Evolutionary conservation across 2,113 vertebrate genomes (phyloP).

Genomic region (Mirza zaza): DNA sequence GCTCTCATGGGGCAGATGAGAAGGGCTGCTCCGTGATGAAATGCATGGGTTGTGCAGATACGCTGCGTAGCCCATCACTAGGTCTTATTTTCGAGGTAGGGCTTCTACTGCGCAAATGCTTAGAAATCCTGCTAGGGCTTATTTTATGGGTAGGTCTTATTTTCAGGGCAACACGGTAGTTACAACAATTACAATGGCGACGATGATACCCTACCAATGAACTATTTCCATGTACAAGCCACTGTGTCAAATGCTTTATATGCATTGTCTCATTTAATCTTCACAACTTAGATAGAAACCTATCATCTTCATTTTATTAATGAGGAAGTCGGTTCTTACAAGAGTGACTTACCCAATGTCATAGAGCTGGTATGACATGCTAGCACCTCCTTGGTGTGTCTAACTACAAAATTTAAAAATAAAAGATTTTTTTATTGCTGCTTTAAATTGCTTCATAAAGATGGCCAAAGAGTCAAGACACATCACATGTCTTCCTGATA

Average conservation of each 20-base stretch:
- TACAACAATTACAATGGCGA: not conserved
- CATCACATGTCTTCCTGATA: not conserved
- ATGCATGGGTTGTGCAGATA: too few species aligned
- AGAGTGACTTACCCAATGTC: not conserved
- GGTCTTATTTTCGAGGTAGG: too few species aligned
- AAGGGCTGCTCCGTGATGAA: too few species aligned
- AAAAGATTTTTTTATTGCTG: not conserved
- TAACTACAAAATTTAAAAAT: constrained; percentile 28
- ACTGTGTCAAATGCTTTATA: not conserved
- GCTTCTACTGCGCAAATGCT: too few species aligned
- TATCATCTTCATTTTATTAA: not conserved
- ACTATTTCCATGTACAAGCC: not conserved
- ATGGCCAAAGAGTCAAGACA: not conserved
- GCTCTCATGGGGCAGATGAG: too few species aligned
- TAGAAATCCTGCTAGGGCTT: too few species aligned
- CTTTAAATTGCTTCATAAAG: constrained; percentile 2
- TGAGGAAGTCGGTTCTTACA: not conserved
- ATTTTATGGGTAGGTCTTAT: too few species aligned
- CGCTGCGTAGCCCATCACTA: too few species aligned
- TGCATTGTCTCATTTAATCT: not conserved
- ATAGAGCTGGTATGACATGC: not conserved
- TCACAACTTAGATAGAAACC: not conserved
- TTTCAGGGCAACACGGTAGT: not conserved
- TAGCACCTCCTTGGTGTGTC: not conserved
- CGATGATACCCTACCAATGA: not conserved